Conservation (phyloP, 1,140 invertebrate genomes). For the Drosophila baimaii region DNA sequence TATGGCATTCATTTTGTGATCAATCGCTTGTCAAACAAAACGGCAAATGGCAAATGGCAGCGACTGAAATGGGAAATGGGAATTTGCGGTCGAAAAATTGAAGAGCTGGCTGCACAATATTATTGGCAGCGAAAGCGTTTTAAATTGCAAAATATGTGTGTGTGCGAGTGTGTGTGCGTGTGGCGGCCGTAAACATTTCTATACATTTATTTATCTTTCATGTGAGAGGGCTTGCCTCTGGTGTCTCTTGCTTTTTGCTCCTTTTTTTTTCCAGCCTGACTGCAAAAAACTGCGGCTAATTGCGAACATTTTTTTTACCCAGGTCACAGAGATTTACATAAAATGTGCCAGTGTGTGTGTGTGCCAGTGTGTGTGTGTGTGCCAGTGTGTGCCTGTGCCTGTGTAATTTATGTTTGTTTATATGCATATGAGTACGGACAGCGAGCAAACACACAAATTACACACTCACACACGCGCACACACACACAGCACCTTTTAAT, state of each 20-base stretch:
- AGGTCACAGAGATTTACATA: conserved; percentile 71
- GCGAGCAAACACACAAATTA: conserved; percentile 52
- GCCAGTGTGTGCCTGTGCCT: conserved; percentile 7
- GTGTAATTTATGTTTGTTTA: conserved; percentile 80
- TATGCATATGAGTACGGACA: conserved; percentile 74
- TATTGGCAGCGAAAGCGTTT: conserved; percentile 36
- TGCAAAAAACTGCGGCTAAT: conserved; percentile 74
- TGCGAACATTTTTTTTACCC: conserved; percentile 58
- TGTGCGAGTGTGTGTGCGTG: too few relatives aligned
- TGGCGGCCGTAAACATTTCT: conserved; percentile 21
- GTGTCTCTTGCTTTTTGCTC: background rate
- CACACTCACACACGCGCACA: conserved; percentile 23
- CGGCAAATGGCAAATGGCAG: conserved; percentile 46
- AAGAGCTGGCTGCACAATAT: conserved; percentile 20
- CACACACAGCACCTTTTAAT: conserved; percentile 54
- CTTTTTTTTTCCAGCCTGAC: conserved; percentile 3
- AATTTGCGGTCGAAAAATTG: conserved; percentile 72
- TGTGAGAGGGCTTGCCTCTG: conserved; percentile 5
- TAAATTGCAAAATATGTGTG: conserved; percentile 41
- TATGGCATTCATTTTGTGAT: conserved; percentile 75
- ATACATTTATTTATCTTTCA: conserved; percentile 49
- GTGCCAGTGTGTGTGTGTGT: conserved; percentile 24
- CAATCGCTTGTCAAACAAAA: conserved; percentile 69
- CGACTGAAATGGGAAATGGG: conserved; percentile 70
- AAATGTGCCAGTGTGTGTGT: conserved; percentile 42